phyloP scores from a whole-genome alignment of 2,113 vertebrate genomes.

The Alouatta palliata region DNA sequence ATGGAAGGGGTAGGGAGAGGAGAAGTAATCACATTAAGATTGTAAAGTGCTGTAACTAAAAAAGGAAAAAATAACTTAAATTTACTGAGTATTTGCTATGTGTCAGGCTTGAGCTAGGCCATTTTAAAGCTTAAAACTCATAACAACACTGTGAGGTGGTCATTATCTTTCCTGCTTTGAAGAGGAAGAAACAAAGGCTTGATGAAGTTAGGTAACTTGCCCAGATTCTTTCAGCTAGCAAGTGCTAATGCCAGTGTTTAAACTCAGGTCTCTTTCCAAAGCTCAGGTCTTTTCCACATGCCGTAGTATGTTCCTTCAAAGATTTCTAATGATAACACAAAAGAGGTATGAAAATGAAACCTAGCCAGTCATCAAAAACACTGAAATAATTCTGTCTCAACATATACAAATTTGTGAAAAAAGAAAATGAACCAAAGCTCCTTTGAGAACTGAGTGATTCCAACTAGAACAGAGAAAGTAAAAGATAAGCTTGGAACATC shows the following conservation, averaged over 20 bases:
- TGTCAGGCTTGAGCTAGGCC: neutral
- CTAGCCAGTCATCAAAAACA: neutral
- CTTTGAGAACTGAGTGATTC: slow-evolving; percentile 6
- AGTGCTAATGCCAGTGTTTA: neutral
- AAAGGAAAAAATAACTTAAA: neutral
- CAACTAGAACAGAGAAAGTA: neutral
- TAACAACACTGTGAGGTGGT: neutral
- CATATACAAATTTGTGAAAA: neutral
- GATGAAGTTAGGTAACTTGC: neutral
- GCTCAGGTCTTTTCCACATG: neutral
- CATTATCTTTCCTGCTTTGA: neutral
- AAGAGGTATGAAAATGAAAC: neutral
- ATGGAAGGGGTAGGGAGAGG: neutral
- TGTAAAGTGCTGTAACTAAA: neutral
- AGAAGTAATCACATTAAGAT: neutral
- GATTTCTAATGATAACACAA: neutral
- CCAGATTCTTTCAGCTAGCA: neutral
- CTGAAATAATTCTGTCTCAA: neutral
- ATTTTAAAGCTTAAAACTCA: neutral
- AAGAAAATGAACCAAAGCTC: neutral
- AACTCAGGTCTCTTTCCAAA: neutral
- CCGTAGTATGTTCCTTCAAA: neutral
- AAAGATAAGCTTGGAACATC: neutral
- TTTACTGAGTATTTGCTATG: slow-evolving; percentile 3
- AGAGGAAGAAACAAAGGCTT: neutral